Percentiles rank a stretch among this genome's conserved stretches.
Evolutionary conservation across 2,888 invertebrate genomes (phyloP).

Genomic region (Drosophila greeni): DNA sequence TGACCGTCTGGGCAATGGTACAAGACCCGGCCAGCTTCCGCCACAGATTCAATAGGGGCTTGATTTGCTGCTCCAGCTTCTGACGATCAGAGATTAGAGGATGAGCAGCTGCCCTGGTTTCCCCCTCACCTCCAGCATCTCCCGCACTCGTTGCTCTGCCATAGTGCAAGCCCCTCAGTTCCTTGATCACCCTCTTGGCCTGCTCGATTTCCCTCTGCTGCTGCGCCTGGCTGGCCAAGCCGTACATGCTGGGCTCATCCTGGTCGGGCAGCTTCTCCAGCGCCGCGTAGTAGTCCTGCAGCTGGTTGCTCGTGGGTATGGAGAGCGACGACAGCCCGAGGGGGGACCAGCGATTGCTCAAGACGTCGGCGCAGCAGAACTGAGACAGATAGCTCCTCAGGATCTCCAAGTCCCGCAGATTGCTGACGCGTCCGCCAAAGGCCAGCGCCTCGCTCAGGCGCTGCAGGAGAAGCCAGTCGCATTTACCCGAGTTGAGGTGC

Average conservation of each 20-base stretch:
- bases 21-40: constrained; percentile 84
- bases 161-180: constrained; percentile 69
- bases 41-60: constrained; percentile 89
- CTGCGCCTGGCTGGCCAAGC: constrained; percentile 76
- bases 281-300: constrained; percentile 76
- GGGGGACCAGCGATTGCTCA: constrained; percentile 82
- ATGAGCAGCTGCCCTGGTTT: not conserved
- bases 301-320: constrained; percentile 75
- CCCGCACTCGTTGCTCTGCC: constrained; percentile 37
- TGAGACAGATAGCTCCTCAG: constrained; percentile 81
- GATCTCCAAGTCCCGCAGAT: constrained; percentile 82
- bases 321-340: constrained; percentile 78
- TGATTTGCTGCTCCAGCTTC: constrained; percentile 81
- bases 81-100: constrained; percentile 43
- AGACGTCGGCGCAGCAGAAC: constrained; percentile 81
- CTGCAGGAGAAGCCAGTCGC: constrained; percentile 86
- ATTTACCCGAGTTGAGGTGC: constrained; percentile 66
- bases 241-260: constrained; percentile 76
- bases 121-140: not conserved
- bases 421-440: constrained; percentile 92
- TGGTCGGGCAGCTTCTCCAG: constrained; percentile 75
- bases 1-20: constrained; percentile 67
- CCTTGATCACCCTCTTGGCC: constrained; percentile 72
- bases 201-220: constrained; percentile 74
- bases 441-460: constrained; percentile 89